Conservation (phyloP, 2,113 vertebrate genomes). For the Atrichornis clamosus region DNA sequence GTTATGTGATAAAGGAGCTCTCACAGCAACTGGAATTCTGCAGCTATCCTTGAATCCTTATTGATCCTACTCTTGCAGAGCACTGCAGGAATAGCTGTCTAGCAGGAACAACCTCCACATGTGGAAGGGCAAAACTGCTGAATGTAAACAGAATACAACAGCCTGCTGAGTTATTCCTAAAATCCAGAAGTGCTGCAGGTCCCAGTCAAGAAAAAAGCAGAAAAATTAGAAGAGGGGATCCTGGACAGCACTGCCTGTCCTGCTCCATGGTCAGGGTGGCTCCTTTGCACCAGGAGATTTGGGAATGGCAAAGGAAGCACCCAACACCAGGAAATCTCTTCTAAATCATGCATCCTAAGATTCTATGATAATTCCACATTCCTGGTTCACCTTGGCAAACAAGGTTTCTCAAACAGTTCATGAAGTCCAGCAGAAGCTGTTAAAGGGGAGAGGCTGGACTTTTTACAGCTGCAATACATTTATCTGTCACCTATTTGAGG, state of each 20-base stretch:
- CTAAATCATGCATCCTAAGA: neutral
- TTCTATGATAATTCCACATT: neutral
- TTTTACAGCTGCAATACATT: neutral
- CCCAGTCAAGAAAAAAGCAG: neutral
- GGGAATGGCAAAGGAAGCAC: neutral
- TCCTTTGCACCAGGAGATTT: neutral
- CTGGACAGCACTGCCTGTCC: neutral
- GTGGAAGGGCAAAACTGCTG: neutral
- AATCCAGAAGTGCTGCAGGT: neutral
- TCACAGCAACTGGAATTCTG: neutral
- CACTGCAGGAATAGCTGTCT: neutral
- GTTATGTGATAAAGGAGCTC: neutral
- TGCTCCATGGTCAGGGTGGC: neutral
- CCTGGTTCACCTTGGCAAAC: neutral
- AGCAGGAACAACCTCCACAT: neutral
- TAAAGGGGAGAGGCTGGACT: neutral
- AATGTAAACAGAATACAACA: neutral
- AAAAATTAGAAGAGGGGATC: neutral
- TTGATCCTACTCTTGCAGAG: neutral
- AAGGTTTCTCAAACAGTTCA: neutral
- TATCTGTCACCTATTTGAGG: neutral
- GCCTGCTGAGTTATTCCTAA: neutral
- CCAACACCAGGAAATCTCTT: neutral
- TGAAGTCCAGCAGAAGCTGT: neutral
- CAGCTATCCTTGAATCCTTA: neutral